Evolutionary conservation across 2,797 vertebrate genomes (phyloP), one percentile per base, ranked within the genome.

Genomic region (Oreortyx pictus): DNA sequence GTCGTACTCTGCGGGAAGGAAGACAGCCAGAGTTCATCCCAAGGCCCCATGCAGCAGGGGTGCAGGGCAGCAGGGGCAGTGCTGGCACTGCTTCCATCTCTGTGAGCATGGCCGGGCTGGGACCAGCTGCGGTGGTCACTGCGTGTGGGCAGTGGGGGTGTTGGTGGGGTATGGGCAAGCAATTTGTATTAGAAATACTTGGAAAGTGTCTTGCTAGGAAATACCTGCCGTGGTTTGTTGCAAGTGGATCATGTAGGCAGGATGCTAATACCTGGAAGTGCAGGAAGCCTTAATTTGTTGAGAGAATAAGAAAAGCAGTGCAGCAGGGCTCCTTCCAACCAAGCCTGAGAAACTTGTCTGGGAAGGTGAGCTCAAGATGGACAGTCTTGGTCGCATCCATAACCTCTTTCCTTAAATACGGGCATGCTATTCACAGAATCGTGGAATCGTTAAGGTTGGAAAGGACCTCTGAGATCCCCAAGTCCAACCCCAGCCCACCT

Each of bases 1-100:
- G 10, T 98, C 98, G 0, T 98, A 98, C 83, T 98, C 98, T 98
- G 93, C 2, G 14, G 93, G 85, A 81, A 75, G 82, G 87, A 94
- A 54, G 71, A 49, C 44, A 89, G 49, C 9, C 18, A 41, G 79
- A 85, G 86, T 87, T 96, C 80, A 89, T 19, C 18, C 35, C 8
- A 8, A 61, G 54, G 77, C 81, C 64, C 3, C 47, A 67, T 83
- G 71, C 49, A 46, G 16, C 1, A 8, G 57, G 41, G 47, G 59
- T 0, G 3, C 29, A 0, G 12, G 65, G 75, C 66, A 78, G 73
- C 76, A 27, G 78, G 66, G 86, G 61, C 71, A 57, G 20, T 0
- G 2, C 54, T 71, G 0, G 1, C 41, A 3, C 14, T 31, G 82
- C 50, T 77, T 61, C 37, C 39, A 5, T 15, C 57, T 82, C 73